phyloP scores from a whole-genome alignment of 1,140 invertebrate species.

The Drosophila nannoptera region DNA sequence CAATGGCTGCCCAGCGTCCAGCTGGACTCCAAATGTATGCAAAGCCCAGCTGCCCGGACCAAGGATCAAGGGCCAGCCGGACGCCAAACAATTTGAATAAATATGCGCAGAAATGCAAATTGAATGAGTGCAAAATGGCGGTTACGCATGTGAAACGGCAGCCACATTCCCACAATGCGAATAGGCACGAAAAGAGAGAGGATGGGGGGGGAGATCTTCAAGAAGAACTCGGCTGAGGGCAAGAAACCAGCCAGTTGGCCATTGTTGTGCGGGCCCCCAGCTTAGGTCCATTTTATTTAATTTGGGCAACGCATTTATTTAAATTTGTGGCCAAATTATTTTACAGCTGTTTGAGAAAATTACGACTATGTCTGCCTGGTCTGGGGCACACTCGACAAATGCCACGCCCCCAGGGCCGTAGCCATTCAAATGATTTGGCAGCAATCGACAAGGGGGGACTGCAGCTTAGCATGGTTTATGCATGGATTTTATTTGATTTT shows the following conservation, averaged over 20 bases:
- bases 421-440: constrained; percentile 31
- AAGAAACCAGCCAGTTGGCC: constrained; percentile 8
- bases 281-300: constrained; percentile 65
- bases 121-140: constrained; percentile 70
- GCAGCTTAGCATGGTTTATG: constrained; percentile 7
- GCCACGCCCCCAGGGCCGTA: constrained; percentile 34
- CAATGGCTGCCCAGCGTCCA: constrained; percentile 36
- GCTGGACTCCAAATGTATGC: constrained; percentile 56
- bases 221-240: too few relatives aligned
- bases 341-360: constrained; percentile 66
- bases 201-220: neutral
- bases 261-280: constrained; percentile 26
- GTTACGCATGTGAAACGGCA: constrained; percentile 55
- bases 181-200: neutral
- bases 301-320: constrained; percentile 63
- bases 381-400: constrained; percentile 57
- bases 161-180: constrained; percentile 11
- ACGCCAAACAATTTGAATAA: constrained; percentile 73
- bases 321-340: constrained; percentile 73
- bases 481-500: constrained; percentile 22
- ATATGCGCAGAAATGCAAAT: constrained; percentile 76
- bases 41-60: constrained; percentile 51
- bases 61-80: constrained; percentile 38
- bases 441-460: neutral
- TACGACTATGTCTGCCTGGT: constrained; percentile 47